phyloP scores from a whole-genome alignment of 1,140 invertebrate genomes.

The Oppia nitens region DNA sequence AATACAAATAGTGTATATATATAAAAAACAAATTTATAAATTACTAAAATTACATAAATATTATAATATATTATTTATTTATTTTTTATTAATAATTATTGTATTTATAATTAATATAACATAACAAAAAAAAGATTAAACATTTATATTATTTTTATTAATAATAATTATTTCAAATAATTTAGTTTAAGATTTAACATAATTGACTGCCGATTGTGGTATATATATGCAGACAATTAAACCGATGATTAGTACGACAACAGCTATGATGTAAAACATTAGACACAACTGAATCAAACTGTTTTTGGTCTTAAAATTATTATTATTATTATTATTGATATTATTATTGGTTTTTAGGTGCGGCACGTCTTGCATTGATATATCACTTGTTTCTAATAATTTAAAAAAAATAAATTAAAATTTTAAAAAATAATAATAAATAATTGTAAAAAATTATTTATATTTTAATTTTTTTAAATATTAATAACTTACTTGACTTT shows the following conservation, averaged over 20 bases:
- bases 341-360: neutral
- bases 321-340: neutral
- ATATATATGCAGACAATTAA: neutral
- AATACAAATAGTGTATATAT: too few relatives aligned
- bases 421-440: neutral
- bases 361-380: neutral
- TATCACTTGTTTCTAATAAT: constrained; percentile 8
- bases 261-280: neutral
- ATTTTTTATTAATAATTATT: too few relatives aligned
- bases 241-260: constrained; percentile 2
- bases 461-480: neutral
- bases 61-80: too few relatives aligned
- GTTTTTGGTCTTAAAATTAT: neutral
- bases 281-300: constrained; percentile 9
- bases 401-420: neutral
- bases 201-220: neutral
- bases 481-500: constrained; percentile 3
- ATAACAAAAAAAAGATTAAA: too few relatives aligned
- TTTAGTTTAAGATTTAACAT: too few relatives aligned
- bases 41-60: too few relatives aligned
- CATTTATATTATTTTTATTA: too few relatives aligned
- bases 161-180: too few relatives aligned
- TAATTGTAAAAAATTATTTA: neutral
- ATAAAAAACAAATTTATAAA: too few relatives aligned
- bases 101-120: too few relatives aligned